A percentile compares a stretch with the other conserved stretches of the same genome.
Conservation (phyloP, 2,113 vertebrate species). For the Daboia siamensis region DNA sequence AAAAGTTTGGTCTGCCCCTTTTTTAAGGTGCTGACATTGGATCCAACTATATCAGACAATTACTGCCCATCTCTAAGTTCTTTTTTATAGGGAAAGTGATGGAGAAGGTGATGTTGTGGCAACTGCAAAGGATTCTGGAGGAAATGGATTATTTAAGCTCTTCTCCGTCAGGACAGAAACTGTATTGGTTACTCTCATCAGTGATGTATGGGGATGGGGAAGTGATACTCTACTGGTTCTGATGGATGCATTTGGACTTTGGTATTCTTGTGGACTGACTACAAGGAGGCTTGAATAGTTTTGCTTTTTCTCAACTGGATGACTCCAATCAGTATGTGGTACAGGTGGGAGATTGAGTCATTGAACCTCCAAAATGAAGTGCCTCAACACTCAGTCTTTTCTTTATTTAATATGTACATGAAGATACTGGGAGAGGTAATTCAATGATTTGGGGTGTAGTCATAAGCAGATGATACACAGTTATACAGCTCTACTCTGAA, state of each 20-base stretch:
- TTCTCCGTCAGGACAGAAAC: not conserved
- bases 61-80: not conserved
- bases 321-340: not conserved
- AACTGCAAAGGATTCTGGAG: not conserved
- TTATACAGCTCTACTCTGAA: not conserved
- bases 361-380: not conserved
- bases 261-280: not conserved
- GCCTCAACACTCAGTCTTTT: not conserved
- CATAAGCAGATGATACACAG: not conserved
- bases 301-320: not conserved
- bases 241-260: not conserved
- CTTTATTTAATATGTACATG: not conserved
- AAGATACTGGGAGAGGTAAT: not conserved
- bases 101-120: not conserved
- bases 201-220: not conserved
- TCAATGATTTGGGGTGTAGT: not conserved
- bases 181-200: not conserved
- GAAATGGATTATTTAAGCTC: not conserved
- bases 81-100: not conserved
- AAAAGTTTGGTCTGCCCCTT: not conserved
- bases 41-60: not conserved
- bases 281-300: not conserved
- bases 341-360: not conserved
- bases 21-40: not conserved
- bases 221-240: not conserved